These are phyloP conservation scores for Sciaenops ocellatus DNA, from an alignment of 2,797 vertebrate species.

Conservation along the genomic window DNA sequence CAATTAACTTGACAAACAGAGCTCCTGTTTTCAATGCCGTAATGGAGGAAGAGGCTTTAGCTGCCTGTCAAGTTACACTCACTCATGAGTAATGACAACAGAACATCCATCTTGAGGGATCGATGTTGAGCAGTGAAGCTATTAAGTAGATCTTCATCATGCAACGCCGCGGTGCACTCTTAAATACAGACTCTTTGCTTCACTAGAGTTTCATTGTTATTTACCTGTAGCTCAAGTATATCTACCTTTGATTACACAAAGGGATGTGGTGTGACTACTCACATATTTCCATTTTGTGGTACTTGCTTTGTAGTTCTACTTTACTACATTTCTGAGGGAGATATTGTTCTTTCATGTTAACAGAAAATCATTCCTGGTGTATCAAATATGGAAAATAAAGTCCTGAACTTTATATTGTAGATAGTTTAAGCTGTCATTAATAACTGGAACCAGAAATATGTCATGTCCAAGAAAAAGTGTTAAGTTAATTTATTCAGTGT, in stretches of 20 bases:
- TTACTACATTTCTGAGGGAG: background rate
- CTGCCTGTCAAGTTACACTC: constrained; percentile 58
- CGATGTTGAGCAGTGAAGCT: constrained; percentile 43
- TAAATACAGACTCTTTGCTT: constrained; percentile 29
- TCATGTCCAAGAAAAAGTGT: no score
- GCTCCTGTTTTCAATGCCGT: constrained; percentile 39
- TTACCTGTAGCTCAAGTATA: constrained; percentile 36
- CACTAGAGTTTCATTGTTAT: constrained; percentile 15
- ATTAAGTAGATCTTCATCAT: constrained; percentile 56
- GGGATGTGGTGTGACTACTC: constrained; percentile 14
- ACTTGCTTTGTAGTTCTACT: background rate
- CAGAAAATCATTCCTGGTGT: no score
- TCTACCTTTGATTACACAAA: constrained; percentile 24
- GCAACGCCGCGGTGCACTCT: constrained; percentile 9
- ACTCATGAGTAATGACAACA: constrained; percentile 59
- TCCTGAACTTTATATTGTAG: no score
- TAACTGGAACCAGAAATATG: no score
- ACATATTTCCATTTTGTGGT: background rate
- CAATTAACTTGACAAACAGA: constrained; percentile 59
- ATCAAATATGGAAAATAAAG: no score
- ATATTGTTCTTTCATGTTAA: no score
- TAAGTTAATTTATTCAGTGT: no score
- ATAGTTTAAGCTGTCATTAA: no score
- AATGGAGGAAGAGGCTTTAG: constrained; percentile 55
- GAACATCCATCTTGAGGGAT: constrained; percentile 63